Evolutionary conservation across 2,888 invertebrate species (phyloP), one percentile per base, ranked within the genome.

Genomic region (Gari tellinella): DNA sequence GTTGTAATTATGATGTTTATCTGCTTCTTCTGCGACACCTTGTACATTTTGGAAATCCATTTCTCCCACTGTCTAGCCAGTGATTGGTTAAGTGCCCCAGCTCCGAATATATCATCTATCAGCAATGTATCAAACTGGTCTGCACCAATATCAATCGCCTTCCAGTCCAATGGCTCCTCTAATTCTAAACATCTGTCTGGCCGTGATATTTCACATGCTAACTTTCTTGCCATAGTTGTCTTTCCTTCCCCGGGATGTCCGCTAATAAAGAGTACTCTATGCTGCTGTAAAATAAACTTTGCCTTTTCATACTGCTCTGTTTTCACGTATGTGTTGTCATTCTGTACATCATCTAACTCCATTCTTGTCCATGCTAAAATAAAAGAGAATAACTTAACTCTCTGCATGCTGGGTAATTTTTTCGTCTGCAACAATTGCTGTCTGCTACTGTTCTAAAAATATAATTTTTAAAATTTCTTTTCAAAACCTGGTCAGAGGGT

Each of bases 211-310:
- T 63, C 55, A 17, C 56, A 17, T 2, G 61, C 56, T 8, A 75
- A 38, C 31, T 57, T 57, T 4, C 49, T 48, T 12, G 75, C 70
- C 64, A 70, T 58, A 0, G 66, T 63, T 23, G 75, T 70, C 58
- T 75, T 70, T 2, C 75, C 75, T 63, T 70, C 75, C 0, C 74
- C 74, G 21, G 69, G 65, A 46, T 69, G 69, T 17, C 74, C 74
- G 40, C 56, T 69, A 10, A 74, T 19, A n/a, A 74, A 17, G 12
- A 69, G 40, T 2, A 74, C 12, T 19, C 57, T 43, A 10, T 61
- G 55, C 8, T 56, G 21, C 14, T 48, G 15, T 15, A 74, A 21
- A 17, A 62, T 56, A 38, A 49, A 25, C 25, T 51, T 52, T 15
- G 67, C 67, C 14, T 46, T 53, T 37, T 25, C 55, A 40, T 67